These are phyloP conservation scores for Chaetophractus vellerosus DNA, from an alignment of 2,797 vertebrate species.

Conservation along the genomic window DNA sequence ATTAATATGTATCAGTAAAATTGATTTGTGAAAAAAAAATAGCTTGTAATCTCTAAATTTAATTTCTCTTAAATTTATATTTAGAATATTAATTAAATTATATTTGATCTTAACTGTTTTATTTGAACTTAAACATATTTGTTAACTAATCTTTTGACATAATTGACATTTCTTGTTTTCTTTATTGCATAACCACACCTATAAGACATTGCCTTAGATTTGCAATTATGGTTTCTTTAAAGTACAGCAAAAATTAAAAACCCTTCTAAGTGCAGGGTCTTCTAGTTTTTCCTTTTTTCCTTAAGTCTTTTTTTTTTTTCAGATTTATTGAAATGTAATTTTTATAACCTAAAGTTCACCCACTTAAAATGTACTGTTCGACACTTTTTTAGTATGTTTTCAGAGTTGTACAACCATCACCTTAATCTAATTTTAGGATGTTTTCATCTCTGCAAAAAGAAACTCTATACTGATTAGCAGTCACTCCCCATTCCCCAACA, in stretches of 20 bases:
- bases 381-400: neutral
- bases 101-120: too few species aligned
- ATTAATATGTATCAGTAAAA: too few species aligned
- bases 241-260: neutral
- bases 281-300: neutral
- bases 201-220: neutral
- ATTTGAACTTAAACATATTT: neutral
- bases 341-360: neutral
- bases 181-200: neutral
- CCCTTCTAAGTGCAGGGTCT: neutral
- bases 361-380: neutral
- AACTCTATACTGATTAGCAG: neutral
- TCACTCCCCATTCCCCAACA: rapidly evolving
- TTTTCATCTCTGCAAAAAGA: neutral
- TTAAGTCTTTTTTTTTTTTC: neutral
- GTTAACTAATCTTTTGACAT: neutral
- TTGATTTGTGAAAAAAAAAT: too few species aligned
- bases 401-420: neutral
- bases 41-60: too few species aligned
- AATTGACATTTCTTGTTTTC: neutral
- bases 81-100: too few species aligned
- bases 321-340: neutral
- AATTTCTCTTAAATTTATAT: too few species aligned
- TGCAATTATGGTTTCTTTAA: neutral
- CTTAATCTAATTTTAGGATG: neutral